Percentiles rank a stretch among this genome's conserved stretches.
Conservation (phyloP, 2,888 invertebrate genomes). For the Limnephilus marmoratus region DNA sequence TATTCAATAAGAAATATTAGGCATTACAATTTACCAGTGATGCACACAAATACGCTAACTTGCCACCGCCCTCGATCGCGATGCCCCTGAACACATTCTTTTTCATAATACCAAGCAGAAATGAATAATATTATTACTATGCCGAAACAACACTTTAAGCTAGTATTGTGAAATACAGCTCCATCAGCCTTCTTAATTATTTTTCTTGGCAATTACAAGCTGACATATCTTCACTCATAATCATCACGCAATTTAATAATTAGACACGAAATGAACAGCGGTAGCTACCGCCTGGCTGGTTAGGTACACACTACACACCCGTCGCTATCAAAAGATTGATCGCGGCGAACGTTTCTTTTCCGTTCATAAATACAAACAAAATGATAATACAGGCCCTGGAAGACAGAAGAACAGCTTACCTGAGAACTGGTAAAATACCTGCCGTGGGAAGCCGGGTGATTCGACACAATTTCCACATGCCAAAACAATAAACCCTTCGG, state of each 20-base stretch:
- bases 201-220: slow-evolving; percentile 33
- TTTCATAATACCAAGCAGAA: neutral
- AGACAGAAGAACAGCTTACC: slow-evolving; percentile 31
- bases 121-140: neutral
- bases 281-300: neutral
- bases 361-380: slow-evolving; percentile 30
- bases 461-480: slow-evolving; percentile 53
- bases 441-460: slow-evolving; percentile 40
- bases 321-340: slow-evolving; percentile 46
- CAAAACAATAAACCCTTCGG: slow-evolving; percentile 48
- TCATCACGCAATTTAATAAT: slow-evolving; percentile 52
- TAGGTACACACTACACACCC: neutral
- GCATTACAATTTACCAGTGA: no score
- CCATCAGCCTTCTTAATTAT: slow-evolving; percentile 16
- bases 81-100: neutral
- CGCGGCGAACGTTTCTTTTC: slow-evolving; percentile 46
- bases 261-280: slow-evolving; percentile 42
- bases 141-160: neutral
- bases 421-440: slow-evolving; percentile 18
- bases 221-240: slow-evolving; percentile 45
- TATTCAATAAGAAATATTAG: no score
- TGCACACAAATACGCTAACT: no score
- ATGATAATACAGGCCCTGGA: neutral
- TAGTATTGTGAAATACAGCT: neutral
- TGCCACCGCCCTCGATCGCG: neutral